Conservation (phyloP, 2,797 vertebrate species). For the Melanotaenia boesemani region DNA sequence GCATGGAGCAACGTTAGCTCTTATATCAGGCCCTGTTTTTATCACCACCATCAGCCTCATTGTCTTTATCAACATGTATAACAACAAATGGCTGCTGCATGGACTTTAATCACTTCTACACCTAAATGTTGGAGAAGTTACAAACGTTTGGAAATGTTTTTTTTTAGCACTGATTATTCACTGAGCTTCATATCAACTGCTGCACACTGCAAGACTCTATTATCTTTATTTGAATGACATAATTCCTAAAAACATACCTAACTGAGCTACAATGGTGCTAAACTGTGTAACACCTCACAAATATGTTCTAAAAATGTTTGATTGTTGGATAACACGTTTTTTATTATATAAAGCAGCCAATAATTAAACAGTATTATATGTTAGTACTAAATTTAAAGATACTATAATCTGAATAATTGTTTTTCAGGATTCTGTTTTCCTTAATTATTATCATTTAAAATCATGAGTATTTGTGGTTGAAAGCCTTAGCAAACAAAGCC, state of each 20-base stretch:
- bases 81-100: background rate
- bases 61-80: background rate
- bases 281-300: background rate
- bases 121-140: background rate
- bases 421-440: background rate
- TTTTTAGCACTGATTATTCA: background rate
- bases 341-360: background rate
- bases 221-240: too few relatives aligned
- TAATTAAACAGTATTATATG: too few relatives aligned
- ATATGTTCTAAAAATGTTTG: background rate
- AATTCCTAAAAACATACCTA: background rate
- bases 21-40: background rate
- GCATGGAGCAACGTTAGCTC: background rate
- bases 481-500: background rate
- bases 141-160: background rate
- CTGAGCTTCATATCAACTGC: background rate
- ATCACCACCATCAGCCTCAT: too few relatives aligned
- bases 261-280: conserved; percentile 2
- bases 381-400: background rate
- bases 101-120: background rate
- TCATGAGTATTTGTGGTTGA: background rate
- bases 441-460: background rate
- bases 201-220: background rate
- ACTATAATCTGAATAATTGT: background rate
- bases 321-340: background rate